Base-by-base conservation (phyloP, 92 coral and sea anemone species). In the Phymanthus crucifer region DNA sequence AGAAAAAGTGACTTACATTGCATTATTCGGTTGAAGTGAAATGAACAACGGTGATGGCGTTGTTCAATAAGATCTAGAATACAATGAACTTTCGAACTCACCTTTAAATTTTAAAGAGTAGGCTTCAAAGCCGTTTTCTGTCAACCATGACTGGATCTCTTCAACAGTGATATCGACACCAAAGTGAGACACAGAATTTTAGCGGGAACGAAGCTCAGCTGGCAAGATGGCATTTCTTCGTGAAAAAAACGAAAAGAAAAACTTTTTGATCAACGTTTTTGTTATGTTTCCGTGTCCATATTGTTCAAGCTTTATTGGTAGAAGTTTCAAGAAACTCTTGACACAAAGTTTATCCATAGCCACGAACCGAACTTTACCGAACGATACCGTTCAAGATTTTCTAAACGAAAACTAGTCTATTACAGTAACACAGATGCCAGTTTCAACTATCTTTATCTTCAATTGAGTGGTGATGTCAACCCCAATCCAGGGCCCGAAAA, bases 351-450 rank as follows among this genome's bases (percentile, higher is more conserved):
- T 38, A 74, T 72, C 29, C 84, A 72, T 18, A 87, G 87, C 47
- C 85, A 90, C 45, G 87, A 89, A 82, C 88, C 88, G 71, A 87
- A 90, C 74, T 90, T 87, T 80, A 73, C 73, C 3, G 84, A 87
- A 40, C 74, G 78, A 52, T 84, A n/a, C n/a, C n/a, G n/a, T n/a
- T n/a, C n/a, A n/a, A n/a, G n/a, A n/a, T n/a, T n/a, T n/a, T n/a
- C n/a, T n/a, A n/a, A n/a, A n/a, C n/a, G n/a, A n/a, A n/a, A n/a
- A n/a, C n/a, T n/a, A n/a, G n/a, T n/a, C n/a, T n/a, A n/a, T n/a
- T n/a, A n/a, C n/a, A n/a, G n/a, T n/a, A 52, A 52, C n/a, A 52
- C 19, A 10, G 61, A 7, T 52, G 61, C 61, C 19, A 52, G 61
- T 18, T 56, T 64, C 72, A 77, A 19, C 73, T 36, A 19, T 10